Conservation (phyloP, 1,140 invertebrate species). For the Lepidurus packardi region DNA sequence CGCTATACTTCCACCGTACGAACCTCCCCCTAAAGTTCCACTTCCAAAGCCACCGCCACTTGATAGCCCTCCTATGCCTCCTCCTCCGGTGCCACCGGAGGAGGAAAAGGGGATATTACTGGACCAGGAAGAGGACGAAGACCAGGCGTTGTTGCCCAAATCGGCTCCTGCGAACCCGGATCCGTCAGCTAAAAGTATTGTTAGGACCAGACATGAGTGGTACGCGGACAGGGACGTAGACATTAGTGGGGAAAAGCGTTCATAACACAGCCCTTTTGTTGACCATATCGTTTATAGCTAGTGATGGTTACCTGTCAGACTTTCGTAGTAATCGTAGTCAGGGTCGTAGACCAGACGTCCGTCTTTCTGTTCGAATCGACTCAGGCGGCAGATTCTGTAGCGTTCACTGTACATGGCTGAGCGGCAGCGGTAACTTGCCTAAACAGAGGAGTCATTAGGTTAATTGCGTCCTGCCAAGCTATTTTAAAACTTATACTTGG, state of each 20-base stretch:
- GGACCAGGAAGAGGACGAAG: constrained; percentile 38
- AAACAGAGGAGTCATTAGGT: not conserved
- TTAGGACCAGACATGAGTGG: constrained; percentile 37
- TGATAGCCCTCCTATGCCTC: not conserved
- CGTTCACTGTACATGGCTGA: constrained; percentile 81
- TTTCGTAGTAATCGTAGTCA: constrained; percentile 87
- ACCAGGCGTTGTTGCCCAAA: constrained; percentile 39
- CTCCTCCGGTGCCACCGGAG: not conserved
- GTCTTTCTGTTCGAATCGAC: constrained; percentile 76
- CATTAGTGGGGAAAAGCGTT: no score
- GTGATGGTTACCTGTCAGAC: constrained; percentile 72
- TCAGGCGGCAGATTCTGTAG: constrained; percentile 72
- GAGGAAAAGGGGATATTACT: not conserved
- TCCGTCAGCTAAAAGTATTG: constrained; percentile 44
- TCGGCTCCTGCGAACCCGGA: constrained; percentile 42
- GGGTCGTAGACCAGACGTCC: constrained; percentile 81
- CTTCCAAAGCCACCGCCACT: not conserved
- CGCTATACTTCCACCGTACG: not conserved
- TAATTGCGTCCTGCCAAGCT: not conserved
- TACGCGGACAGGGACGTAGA: not conserved
- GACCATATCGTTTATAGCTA: not conserved
- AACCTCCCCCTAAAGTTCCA: not conserved
- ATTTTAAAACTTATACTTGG: constrained; percentile 40
- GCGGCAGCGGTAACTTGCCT: constrained; percentile 78
- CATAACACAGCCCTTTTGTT: not conserved